A percentile compares a stretch with the other conserved stretches of the same genome.
Evolutionary conservation across 2,113 vertebrate genomes (phyloP).

Genomic region (Speoplatyrhinus poulsoni): DNA sequence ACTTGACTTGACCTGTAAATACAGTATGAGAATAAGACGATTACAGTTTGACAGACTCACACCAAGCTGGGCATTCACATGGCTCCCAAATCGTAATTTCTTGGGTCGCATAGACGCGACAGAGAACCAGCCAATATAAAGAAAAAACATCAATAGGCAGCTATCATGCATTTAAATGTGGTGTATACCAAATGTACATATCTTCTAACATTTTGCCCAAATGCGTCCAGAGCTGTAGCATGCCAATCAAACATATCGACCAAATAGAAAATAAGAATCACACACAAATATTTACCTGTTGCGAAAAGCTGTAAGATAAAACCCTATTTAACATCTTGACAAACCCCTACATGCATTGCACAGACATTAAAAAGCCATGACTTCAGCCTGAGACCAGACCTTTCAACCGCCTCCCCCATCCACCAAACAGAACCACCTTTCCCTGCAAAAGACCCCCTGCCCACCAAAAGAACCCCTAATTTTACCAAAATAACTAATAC

Average conservation of each 20-base stretch:
- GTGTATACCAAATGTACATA: conserved; percentile 1
- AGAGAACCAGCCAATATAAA: conserved; percentile 25
- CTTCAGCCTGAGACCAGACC: neutral
- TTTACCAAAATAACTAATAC: neutral
- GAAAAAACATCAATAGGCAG: conserved; percentile 31
- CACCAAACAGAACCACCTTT: neutral
- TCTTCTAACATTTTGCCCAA: conserved; percentile 6
- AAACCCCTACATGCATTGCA: conserved; percentile 44
- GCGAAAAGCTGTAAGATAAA: conserved; percentile 51
- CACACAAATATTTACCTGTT: conserved; percentile 60
- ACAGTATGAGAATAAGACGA: conserved; percentile 40
- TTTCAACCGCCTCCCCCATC: conserved; percentile 4
- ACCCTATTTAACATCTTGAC: conserved; percentile 26
- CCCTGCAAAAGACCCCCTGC: too few species aligned
- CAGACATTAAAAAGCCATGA: conserved; percentile 32
- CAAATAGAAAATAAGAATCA: conserved; percentile 30
- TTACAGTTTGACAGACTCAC: conserved; percentile 41
- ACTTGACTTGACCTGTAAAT: conserved; percentile 50
- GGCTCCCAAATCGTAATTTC: conserved; percentile 52
- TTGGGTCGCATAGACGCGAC: conserved; percentile 13
- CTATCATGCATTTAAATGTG: conserved; percentile 14
- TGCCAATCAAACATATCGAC: conserved; percentile 41
- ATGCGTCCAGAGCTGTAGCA: conserved; percentile 26
- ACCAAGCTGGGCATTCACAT: conserved; percentile 55
- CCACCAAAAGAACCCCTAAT: too few species aligned